Conservation (phyloP, 2,888 invertebrate species). For the Falcaria lacertinaria region DNA sequence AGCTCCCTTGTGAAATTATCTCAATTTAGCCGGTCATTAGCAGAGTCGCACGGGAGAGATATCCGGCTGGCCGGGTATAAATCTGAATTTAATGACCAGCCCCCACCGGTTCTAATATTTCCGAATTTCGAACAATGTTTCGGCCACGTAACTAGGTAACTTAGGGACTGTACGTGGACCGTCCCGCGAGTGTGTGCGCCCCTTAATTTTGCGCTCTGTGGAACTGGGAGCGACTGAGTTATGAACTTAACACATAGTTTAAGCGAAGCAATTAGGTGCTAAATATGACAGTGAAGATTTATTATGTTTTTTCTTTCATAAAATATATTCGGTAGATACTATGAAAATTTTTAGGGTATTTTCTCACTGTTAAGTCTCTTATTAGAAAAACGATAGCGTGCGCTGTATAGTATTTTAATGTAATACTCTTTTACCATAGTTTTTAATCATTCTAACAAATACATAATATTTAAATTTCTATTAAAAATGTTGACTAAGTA, state of each 20-base stretch:
- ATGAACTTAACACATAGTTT: not conserved
- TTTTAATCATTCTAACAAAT: too few species aligned
- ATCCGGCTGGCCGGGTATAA: slow-evolving; percentile 69
- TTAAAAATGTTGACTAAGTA: too few species aligned
- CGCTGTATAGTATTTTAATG: too few species aligned
- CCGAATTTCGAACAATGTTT: slow-evolving; percentile 67
- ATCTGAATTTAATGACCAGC: slow-evolving; percentile 76
- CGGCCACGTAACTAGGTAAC: slow-evolving; percentile 31
- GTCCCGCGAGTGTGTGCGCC: slow-evolving; percentile 27
- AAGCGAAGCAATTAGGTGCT: not conserved
- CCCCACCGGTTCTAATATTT: slow-evolving; percentile 60
- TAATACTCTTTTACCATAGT: too few species aligned
- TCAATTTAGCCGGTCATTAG: slow-evolving; percentile 80
- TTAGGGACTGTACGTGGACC: slow-evolving; percentile 12
- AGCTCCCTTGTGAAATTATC: slow-evolving; percentile 74
- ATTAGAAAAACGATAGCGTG: too few species aligned
- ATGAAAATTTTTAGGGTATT: too few species aligned
- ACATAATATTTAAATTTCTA: too few species aligned
- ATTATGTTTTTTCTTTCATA: too few species aligned
- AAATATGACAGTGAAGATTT: too few species aligned
- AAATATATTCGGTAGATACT: too few species aligned
- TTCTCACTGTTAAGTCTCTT: too few species aligned
- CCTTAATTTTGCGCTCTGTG: slow-evolving; percentile 16
- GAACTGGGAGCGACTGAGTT: slow-evolving; percentile 2
- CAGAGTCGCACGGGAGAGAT: slow-evolving; percentile 76